These are phyloP conservation scores for Apogon talboti DNA, from an alignment of 2,797 vertebrate species.

Conservation along the genomic window DNA sequence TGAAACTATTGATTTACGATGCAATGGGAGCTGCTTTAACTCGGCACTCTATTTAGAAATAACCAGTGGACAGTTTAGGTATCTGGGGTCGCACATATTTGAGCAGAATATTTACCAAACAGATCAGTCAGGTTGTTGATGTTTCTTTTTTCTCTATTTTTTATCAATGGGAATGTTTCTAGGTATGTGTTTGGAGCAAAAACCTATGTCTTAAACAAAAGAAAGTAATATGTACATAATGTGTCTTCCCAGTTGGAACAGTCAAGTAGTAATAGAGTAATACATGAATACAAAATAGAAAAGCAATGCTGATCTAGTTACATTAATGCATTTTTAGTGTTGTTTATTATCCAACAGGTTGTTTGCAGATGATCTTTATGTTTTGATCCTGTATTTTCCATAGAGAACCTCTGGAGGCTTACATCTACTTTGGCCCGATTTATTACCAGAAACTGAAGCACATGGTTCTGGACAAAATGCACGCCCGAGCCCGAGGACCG, in stretches of 20 bases:
- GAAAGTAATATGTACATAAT: too few species aligned
- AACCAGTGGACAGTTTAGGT: too few species aligned
- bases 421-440: slow-evolving; percentile 97
- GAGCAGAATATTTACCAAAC: too few species aligned
- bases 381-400: slow-evolving; percentile 35
- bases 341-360: neutral
- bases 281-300: neutral
- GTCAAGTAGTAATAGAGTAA: neutral
- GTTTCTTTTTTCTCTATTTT: neutral
- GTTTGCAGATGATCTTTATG: neutral
- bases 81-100: too few species aligned
- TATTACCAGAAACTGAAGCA: slow-evolving; percentile 99
- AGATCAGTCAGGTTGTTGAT: too few species aligned
- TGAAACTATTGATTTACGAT: too few species aligned
- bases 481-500: slow-evolving; percentile 95
- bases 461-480: slow-evolving; percentile 99
- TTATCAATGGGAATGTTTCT: neutral
- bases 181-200: too few species aligned
- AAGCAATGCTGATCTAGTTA: too few species aligned
- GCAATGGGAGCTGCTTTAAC: too few species aligned
- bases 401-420: slow-evolving; percentile 96
- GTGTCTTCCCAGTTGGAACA: neutral
- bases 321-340: neutral
- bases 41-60: too few species aligned
- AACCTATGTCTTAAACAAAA: too few species aligned